Evolutionary conservation across 2,797 vertebrate species (phyloP).

Genomic region (Ctenopoma kingsleyae): DNA sequence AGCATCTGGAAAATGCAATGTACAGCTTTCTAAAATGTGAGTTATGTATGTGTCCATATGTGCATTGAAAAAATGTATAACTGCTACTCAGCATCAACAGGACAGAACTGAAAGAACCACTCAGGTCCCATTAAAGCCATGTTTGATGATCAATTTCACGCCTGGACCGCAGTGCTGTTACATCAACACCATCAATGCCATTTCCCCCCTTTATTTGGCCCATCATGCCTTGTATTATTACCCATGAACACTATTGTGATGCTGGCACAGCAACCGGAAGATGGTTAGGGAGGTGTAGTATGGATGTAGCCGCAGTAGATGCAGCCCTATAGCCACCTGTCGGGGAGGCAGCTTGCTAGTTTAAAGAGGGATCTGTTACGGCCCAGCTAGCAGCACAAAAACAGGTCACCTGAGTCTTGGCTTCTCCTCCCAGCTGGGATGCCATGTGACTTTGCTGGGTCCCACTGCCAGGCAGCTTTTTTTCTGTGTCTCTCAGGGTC

Average conservation of each 20-base stretch:
- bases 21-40: conserved; percentile 44
- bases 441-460: conserved; percentile 70
- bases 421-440: conserved; percentile 72
- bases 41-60: conserved; percentile 19
- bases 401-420: conserved; percentile 82
- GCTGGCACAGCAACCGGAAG: conserved; percentile 45
- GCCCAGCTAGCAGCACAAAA: conserved; percentile 76
- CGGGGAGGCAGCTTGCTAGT: conserved; percentile 62
- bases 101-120: conserved; percentile 55
- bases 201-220: conserved; percentile 28
- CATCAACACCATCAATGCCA: conserved; percentile 64
- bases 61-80: conserved; percentile 10
- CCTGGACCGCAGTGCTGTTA: conserved; percentile 62
- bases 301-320: conserved; percentile 50
- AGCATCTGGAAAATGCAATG: conserved; percentile 56
- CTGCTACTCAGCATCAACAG: conserved; percentile 26
- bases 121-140: conserved; percentile 56
- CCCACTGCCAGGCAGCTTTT: conserved; percentile 57
- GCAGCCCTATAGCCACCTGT: conserved; percentile 70
- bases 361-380: conserved; percentile 77
- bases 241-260: conserved; percentile 35
- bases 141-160: conserved; percentile 70
- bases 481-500: conserved; percentile 64
- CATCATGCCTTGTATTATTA: conserved; percentile 25
- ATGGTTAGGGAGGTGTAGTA: conserved; percentile 25